These are phyloP conservation scores for Cirrhinus molitorella DNA, from an alignment of 2,797 vertebrate genomes.

Conservation along the genomic window DNA sequence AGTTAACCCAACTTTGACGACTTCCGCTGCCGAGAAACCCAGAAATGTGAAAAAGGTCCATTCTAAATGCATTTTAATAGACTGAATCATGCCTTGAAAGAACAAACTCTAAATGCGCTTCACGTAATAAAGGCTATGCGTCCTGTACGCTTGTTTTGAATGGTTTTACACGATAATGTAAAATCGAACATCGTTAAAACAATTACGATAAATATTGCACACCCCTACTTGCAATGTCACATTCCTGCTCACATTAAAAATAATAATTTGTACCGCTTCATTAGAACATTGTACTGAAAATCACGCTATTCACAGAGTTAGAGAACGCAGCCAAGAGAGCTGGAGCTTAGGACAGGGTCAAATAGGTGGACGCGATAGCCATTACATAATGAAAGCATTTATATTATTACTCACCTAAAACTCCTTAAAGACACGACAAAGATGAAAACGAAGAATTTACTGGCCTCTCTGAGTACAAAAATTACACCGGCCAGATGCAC, in stretches of 20 bases:
- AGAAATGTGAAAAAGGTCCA: no score
- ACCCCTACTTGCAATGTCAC: not conserved
- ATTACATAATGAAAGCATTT: constrained; percentile 4
- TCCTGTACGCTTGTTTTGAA: no score
- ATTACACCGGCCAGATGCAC: not conserved
- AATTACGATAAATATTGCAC: no score
- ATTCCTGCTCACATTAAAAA: not conserved
- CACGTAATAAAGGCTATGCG: no score
- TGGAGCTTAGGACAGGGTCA: not conserved
- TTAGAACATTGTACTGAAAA: not conserved
- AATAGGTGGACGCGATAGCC: not conserved
- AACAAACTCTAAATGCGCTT: no score
- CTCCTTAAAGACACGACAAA: not conserved
- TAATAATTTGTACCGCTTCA: not conserved
- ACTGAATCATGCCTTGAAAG: no score
- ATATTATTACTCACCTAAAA: not conserved
- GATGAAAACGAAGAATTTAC: constrained; percentile 5
- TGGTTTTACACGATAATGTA: no score
- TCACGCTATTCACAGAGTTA: not conserved
- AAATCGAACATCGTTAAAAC: no score
- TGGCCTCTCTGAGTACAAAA: not conserved
- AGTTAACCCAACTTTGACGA: no score
- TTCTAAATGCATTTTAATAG: no score
- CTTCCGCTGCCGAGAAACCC: no score
- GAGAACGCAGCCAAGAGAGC: not conserved